phyloP scores from a whole-genome alignment of 2,888 invertebrate species.

The Diabrotica balteata region DNA sequence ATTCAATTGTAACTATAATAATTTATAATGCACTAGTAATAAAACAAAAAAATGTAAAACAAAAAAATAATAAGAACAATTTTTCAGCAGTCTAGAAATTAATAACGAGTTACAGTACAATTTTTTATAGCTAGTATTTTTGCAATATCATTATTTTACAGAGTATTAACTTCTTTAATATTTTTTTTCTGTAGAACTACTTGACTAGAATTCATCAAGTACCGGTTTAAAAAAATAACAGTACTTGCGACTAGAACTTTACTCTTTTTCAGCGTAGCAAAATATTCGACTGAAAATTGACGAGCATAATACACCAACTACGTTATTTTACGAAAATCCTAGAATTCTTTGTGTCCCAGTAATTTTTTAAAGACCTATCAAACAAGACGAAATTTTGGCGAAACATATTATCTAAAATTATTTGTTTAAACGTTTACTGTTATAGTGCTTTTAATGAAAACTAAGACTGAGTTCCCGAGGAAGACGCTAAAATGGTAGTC shows the following conservation, averaged over 20 bases:
- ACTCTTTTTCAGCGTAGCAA: conserved; percentile 35
- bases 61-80: conserved; percentile 52
- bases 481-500: too few relatives aligned
- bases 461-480: too few relatives aligned
- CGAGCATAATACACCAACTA: conserved; percentile 18
- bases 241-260: conserved; percentile 48
- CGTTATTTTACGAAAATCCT: conserved; percentile 13
- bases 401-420: too few relatives aligned
- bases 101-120: conserved; percentile 48
- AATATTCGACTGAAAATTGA: conserved; percentile 32
- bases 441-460: too few relatives aligned
- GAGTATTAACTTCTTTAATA: conserved; percentile 41
- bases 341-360: conserved; percentile 11
- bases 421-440: too few relatives aligned
- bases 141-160: conserved; percentile 44
- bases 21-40: conserved; percentile 54
- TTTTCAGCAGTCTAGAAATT: conserved; percentile 53
- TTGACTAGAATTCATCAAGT: conserved; percentile 51
- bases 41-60: conserved; percentile 29
- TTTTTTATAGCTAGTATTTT: conserved; percentile 42
- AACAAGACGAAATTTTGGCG: too few relatives aligned
- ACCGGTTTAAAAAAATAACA: conserved; percentile 45
- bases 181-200: conserved; percentile 41
- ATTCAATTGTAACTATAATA: conserved; percentile 52
- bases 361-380: conserved; percentile 3